phyloP scores from a whole-genome alignment of 2,113 vertebrate species.

The Petromus typicus region DNA sequence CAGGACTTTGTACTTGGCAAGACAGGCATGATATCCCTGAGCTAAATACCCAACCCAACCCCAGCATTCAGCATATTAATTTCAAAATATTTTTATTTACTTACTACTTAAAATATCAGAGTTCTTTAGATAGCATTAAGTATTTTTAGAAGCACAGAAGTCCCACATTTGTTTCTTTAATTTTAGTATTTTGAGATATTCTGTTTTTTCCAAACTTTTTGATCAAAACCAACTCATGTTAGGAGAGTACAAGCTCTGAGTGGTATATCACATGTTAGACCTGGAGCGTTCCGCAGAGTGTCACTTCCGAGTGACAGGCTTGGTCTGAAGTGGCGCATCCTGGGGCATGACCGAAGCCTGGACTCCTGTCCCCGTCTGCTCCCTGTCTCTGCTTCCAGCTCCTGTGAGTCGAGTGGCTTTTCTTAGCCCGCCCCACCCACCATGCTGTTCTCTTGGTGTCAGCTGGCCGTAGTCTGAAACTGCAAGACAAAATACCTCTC shows the following conservation, averaged over 20 bases:
- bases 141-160: neutral
- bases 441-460: neutral
- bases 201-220: neutral
- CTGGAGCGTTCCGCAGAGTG: neutral
- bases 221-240: neutral
- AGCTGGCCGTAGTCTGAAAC: neutral
- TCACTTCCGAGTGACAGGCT: no score
- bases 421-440: no score
- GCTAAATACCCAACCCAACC: no score
- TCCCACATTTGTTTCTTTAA: neutral
- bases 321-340: neutral
- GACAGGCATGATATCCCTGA: no score
- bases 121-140: neutral
- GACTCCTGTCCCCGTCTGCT: neutral
- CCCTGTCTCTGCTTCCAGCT: neutral
- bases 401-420: neutral
- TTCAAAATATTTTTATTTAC: neutral
- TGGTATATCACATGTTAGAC: rapidly evolving
- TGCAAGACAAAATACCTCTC: neutral
- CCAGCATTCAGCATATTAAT: neutral
- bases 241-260: neutral
- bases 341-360: no score
- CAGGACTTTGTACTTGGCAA: no score
- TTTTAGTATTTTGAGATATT: neutral
- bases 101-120: neutral